phyloP scores from a whole-genome alignment of 2,113 vertebrate species.

The Salvator merianae region DNA sequence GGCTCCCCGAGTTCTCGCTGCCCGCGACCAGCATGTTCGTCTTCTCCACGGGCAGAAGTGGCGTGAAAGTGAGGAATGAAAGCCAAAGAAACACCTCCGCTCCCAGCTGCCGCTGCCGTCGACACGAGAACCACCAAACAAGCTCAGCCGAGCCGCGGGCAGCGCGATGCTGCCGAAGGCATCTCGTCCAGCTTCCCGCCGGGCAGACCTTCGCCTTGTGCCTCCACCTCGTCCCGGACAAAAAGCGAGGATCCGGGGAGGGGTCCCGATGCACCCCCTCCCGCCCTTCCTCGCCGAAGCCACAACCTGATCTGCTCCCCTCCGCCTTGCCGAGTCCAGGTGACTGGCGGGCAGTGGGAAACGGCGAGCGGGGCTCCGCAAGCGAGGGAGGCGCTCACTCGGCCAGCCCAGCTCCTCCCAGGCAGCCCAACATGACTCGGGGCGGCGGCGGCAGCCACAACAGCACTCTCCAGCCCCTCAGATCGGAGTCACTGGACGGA shows the following conservation, averaged over 20 bases:
- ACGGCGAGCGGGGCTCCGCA: background rate
- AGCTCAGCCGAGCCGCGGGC: conserved; percentile 61
- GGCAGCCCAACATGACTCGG: background rate
- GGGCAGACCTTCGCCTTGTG: background rate
- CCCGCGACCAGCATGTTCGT: conserved; percentile 74
- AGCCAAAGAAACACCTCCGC: background rate
- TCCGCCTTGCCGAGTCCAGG: conserved; percentile 64
- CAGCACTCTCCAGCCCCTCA: background rate
- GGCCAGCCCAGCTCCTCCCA: background rate
- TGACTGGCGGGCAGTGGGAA: background rate
- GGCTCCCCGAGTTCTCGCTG: conserved; percentile 67
- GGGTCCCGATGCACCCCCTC: conserved; percentile 34
- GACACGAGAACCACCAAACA: conserved; percentile 32
- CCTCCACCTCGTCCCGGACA: background rate
- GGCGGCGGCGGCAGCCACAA: background rate
- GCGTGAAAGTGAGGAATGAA: conserved; percentile 12
- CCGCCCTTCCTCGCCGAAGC: conserved; percentile 14
- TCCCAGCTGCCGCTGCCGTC: conserved; percentile 17
- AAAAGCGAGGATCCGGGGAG: background rate
- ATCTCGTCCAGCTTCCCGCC: background rate
- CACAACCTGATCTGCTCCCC: conserved; percentile 52
- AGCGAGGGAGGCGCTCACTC: conserved; percentile 2
- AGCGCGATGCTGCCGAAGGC: conserved; percentile 57
- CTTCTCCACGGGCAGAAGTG: background rate
- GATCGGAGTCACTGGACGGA: conserved; percentile 37